Evolutionary conservation across 2,113 vertebrate genomes (phyloP), one percentile per base, ranked within the genome.

Genomic region (Oreocharis arfaki): DNA sequence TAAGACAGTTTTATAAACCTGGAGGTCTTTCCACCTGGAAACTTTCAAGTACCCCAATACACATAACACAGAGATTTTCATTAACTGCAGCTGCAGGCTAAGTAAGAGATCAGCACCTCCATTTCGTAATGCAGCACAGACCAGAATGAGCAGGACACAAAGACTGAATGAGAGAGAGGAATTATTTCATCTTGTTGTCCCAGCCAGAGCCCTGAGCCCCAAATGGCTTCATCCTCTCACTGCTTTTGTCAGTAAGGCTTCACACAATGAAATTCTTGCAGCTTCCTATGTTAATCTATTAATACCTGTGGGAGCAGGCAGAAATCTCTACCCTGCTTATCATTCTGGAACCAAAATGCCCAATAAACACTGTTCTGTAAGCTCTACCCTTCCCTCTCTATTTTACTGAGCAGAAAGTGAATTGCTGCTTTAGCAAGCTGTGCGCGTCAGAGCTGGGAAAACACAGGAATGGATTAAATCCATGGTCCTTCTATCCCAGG

Each of bases 221-320:
- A 94, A 35, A 89, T 33, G 73, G 50, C 86, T 95, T 90, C 93
- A 78, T 79, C 57, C 49, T 93, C 80, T 93, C 79, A 56, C 52
- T 6, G 15, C 49, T 71, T 94, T 96, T 92, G 57, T 71, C 88
- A 89, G 42, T 16, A 68, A 89, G 28, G 69, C 61, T 93, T 89
- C 80, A 68, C 56, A 91, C 68, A 92, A 90, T 42, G 44, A 39
- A 93, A 80, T 87, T 56, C 61, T 68, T 86, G 49, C 88, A 79
- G 85, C 65, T 60, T 84, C 70, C 53, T 81, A 10, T 52, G 61
- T 90, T 96, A 96, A 96, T 95, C 92, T 80, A 95, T 87, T 89
- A 95, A 94, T 94, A 84, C 57, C 83, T 89, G 52, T 24, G 73
- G 89, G 46, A 94, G 32, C 57, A 78, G 59, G 49, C 65, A 87